Evolutionary conservation across 2,113 vertebrate species (phyloP).

Genomic region (Neodon shergylaensis): DNA sequence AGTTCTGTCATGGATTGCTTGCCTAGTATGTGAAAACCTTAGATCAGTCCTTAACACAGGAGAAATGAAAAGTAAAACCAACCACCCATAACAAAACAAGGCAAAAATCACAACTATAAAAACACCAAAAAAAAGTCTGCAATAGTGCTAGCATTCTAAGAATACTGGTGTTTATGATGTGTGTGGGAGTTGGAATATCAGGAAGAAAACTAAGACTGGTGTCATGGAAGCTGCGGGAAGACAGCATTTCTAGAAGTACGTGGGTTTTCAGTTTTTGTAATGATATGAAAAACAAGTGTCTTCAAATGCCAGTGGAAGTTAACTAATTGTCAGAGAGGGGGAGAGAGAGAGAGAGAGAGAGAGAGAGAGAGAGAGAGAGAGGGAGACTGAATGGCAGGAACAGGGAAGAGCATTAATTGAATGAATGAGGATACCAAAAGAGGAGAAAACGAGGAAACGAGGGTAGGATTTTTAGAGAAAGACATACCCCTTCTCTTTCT

Average conservation of each 20-base stretch:
- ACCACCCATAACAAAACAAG: background rate
- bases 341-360: too few relatives aligned
- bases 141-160: background rate
- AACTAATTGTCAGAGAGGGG: background rate
- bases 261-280: background rate
- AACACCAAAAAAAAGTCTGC: background rate
- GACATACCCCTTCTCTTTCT: background rate
- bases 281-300: background rate
- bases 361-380: too few relatives aligned
- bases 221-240: constrained; percentile 15
- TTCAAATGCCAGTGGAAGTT: background rate
- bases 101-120: background rate
- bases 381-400: background rate
- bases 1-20: background rate
- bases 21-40: background rate
- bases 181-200: background rate
- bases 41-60: background rate
- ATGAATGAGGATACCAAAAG: background rate
- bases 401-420: background rate
- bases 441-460: background rate
- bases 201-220: constrained; percentile 3
- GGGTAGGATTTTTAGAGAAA: constrained; percentile 16
- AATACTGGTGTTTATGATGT: constrained; percentile 5
- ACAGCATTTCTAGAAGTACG: background rate
- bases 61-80: background rate